Evolutionary conservation across 1,140 invertebrate species (phyloP).

Genomic region (Bombus balteatus): DNA sequence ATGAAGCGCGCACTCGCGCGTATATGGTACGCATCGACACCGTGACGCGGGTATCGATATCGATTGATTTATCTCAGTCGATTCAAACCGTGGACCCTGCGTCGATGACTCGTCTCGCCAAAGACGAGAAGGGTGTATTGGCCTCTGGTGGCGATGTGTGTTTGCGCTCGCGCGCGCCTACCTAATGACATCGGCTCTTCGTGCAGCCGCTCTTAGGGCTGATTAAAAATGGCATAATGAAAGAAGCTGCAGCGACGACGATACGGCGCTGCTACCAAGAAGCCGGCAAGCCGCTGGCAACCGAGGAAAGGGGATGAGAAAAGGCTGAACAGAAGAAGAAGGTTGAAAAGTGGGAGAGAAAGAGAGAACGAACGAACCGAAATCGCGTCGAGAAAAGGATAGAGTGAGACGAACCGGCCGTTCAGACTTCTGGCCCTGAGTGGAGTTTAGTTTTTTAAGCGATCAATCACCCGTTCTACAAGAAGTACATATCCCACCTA

Average conservation of each 20-base stretch:
- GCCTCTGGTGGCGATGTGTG: constrained; percentile 6
- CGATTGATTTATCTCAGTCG: constrained; percentile 78
- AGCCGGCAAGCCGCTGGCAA: constrained; percentile 41
- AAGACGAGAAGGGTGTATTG: constrained; percentile 45
- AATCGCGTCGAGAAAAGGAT: constrained; percentile 29
- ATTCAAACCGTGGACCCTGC: constrained; percentile 53
- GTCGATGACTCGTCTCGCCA: constrained; percentile 45
- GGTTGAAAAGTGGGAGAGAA: constrained; percentile 2
- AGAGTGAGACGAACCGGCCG: constrained; percentile 23
- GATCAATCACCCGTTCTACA: constrained; percentile 77
- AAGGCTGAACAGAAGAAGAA: constrained; percentile 17
- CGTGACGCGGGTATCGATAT: constrained; percentile 75
- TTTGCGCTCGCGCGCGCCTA: constrained; percentile 24
- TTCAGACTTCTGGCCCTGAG: constrained; percentile 35
- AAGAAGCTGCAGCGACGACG: constrained; percentile 68
- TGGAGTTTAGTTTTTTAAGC: constrained; percentile 74
- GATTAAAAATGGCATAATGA: constrained; percentile 81
- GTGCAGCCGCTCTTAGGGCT: constrained; percentile 61
- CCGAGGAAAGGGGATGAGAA: constrained; percentile 20
- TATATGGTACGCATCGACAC: constrained; percentile 58
- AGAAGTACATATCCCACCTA: constrained; percentile 73
- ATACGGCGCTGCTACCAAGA: constrained; percentile 70
- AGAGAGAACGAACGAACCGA: constrained; percentile 24
- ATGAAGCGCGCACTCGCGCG: constrained; percentile 57
- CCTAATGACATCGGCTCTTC: constrained; percentile 66